phyloP scores from a whole-genome alignment of 2,888 invertebrate species.

The Drosophila putrida region DNA sequence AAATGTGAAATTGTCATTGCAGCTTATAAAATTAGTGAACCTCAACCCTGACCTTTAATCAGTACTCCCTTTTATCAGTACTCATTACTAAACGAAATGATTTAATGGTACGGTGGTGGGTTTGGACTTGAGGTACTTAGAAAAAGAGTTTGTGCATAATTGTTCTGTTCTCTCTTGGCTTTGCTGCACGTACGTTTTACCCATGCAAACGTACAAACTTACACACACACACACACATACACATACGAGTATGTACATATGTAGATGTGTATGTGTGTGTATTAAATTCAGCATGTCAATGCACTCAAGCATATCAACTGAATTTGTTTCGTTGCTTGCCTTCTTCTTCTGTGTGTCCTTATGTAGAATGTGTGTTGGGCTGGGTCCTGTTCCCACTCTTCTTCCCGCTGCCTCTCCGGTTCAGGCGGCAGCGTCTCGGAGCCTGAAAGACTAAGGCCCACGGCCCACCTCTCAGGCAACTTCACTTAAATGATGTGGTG shows the following conservation, averaged over 20 bases:
- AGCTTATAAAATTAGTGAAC: constrained; percentile 10
- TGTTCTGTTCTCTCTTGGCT: constrained; percentile 25
- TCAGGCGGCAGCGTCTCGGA: constrained; percentile 36
- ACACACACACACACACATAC: constrained; percentile 1
- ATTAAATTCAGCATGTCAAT: constrained; percentile 58
- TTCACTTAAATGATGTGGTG: constrained; percentile 62
- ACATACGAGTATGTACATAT: neutral
- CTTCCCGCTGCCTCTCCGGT: neutral
- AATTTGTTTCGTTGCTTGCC: constrained; percentile 61
- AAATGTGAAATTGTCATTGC: constrained; percentile 4
- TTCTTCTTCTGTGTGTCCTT: constrained; percentile 24
- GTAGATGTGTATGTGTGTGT: constrained; percentile 15
- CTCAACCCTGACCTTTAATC: constrained; percentile 30
- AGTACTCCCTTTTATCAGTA: constrained; percentile 22
- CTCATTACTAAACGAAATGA: constrained; percentile 41
- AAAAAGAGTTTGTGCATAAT: constrained; percentile 30
- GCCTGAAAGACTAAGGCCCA: constrained; percentile 30
- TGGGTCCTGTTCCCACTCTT: neutral
- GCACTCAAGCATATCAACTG: constrained; percentile 57
- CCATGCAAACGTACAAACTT: neutral
- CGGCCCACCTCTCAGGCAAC: constrained; percentile 43
- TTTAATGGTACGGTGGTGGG: constrained; percentile 29
- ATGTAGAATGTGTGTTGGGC: constrained; percentile 17
- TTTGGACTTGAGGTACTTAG: constrained; percentile 30
- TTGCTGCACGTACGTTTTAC: constrained; percentile 12